Base-by-base conservation (phyloP, 2,113 vertebrate species). In the Mixornis gularis region DNA sequence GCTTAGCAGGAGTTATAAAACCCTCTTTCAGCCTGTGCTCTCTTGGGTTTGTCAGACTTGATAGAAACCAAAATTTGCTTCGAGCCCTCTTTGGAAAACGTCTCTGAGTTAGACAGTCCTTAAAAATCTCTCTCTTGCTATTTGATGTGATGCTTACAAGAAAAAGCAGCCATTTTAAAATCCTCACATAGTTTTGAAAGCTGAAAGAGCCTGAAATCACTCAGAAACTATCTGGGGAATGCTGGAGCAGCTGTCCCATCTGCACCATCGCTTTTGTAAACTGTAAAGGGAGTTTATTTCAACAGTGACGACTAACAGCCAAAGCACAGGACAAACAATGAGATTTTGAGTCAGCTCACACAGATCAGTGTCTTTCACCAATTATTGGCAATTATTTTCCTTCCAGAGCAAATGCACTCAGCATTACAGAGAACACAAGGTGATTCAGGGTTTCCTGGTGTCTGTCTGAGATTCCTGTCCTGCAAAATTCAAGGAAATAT, bases 141-240 rank as follows among this genome's bases (percentile, higher is more conserved):
- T 79, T 59, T 44, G 13, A 56, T 65, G 73, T 16, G 51, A 87
- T 41, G 25, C 69, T 66, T 72, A 55, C 26, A 71, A 82, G 59
- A 73, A 72, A 90, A 90, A 92, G 41, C 79, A 83, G 83, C 72
- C 85, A 93, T 96, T 94, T 96, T 63, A 82, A 87, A 88, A 94
- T 30, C 65, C 68, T 70, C 72, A 92, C 59, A 27, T 43, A 72
- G 77, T n/a, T 83, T 86, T 8, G 3, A 44, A 34, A 74, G 60
- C 74, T 24, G 14, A 79, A 95, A 93, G 66, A 74, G 87, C 8
- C 87, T 94, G 95, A 93, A 90, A 82, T 96, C 93, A 96, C 46
- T 48, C 19, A 36, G 69, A 85, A 97, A 90, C 63, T 51, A 92
- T 68, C 41, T 3, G 0, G 73, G 93, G 97, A 95, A 96, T 91